Base-by-base conservation (phyloP, 2,888 invertebrate genomes). In the Sinhomidia bicolor region DNA sequence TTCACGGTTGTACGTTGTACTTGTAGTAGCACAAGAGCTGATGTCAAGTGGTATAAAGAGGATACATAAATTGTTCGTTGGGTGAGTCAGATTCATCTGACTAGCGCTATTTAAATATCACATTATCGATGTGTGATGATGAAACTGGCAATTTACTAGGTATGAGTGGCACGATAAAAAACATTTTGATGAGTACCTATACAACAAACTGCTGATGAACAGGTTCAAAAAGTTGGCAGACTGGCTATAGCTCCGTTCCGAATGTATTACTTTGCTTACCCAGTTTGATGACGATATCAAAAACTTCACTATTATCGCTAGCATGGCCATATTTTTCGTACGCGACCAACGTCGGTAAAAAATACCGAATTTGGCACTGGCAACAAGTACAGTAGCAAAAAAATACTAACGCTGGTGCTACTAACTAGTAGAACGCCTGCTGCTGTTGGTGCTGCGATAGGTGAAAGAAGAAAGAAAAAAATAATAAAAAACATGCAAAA, bases 231-330 rank as follows among this genome's bases (percentile, higher is more conserved):
- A 57, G 78, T 54, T 78, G 78, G 78, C 32, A 4, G 78, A 54
- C 57, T 17, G 57, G 78, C 78, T 78, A 6, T n/a, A n/a, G n/a
- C n/a, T n/a, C n/a, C n/a, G 44, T 4, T 36, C n/a, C 29, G n/a
- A n/a, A 41, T 74, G 44, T 17, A 54, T 26, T 54, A 36, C 54
- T 54, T 51, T 76, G 51, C 41, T 54, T 54, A 76, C 74, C 32
- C 23, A 51, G 76, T 76, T 51, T 54, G 76, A 71, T 44, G 71
- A 76, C 54, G 76, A 51, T 76, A 54, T 76, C 76, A 76, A 68
- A n/a, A n/a, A n/a, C 68, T 29, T 29, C 76, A 29, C 17, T 17
- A 51, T 54, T 17, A 76, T 76, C 14, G 29, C 23, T 20, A 44
- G 12, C 44, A 44, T 71, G 23, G 12, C 44, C 41, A 71, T 65